These are phyloP conservation scores for Catharus ustulatus DNA, from an alignment of 2,797 vertebrate species.

Conservation along the genomic window DNA sequence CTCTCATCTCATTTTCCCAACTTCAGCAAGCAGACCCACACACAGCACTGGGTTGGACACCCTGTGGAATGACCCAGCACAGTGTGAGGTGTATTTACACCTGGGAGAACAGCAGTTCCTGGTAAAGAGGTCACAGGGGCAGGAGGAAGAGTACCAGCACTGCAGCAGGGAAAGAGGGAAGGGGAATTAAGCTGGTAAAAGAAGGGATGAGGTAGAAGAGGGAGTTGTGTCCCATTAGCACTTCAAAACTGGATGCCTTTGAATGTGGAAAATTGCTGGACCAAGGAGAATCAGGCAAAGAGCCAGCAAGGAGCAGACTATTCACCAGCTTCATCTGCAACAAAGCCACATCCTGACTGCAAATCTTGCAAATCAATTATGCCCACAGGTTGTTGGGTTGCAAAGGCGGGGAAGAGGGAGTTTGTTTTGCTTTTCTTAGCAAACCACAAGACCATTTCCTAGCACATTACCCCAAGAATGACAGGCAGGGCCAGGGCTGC, in stretches of 20 bases:
- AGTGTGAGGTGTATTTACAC: accelerated
- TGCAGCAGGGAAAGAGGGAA: neutral
- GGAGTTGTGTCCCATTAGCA: neutral
- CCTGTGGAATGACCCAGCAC: accelerated
- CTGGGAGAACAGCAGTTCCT: neutral
- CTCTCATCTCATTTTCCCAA: neutral
- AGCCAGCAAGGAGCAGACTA: neutral
- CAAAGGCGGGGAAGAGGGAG: conserved; percentile 1
- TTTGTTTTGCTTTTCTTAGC: conserved; percentile 66
- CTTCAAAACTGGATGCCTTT: neutral
- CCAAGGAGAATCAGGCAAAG: neutral
- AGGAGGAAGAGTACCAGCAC: neutral
- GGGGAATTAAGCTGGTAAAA: neutral
- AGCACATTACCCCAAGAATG: conserved; percentile 51
- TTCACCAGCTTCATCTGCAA: neutral
- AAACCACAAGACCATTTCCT: conserved; percentile 62
- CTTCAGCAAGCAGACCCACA: neutral
- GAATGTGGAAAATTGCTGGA: neutral
- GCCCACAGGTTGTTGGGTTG: conserved; percentile 55
- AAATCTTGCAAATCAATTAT: conserved; percentile 55
- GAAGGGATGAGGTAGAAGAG: neutral
- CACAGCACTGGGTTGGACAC: neutral
- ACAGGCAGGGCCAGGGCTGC: conserved; percentile 50
- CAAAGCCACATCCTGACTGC: conserved; percentile 39
- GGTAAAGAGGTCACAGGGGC: too few relatives aligned